Conservation (phyloP, 1,140 invertebrate species). For the Bombus vancouverensis region DNA sequence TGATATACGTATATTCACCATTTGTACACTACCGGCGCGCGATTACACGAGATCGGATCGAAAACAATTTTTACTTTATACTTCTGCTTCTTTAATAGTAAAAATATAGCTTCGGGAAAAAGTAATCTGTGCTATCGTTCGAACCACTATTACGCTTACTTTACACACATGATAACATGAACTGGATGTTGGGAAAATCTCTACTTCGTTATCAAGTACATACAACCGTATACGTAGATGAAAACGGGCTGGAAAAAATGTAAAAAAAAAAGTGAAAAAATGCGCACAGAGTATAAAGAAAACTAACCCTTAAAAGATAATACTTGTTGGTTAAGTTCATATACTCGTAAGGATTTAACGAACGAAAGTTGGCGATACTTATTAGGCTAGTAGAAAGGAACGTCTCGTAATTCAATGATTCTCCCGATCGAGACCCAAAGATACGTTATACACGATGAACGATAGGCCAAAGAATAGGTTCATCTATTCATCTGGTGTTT, state of each 20-base stretch:
- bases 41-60: constrained; percentile 2
- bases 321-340: constrained; percentile 32
- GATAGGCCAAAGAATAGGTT: constrained; percentile 59
- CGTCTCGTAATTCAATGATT: constrained; percentile 49
- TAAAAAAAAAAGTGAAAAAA: background rate
- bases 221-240: background rate
- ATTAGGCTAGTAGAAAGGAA: constrained; percentile 66
- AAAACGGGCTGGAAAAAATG: background rate
- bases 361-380: constrained; percentile 29
- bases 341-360: constrained; percentile 21
- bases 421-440: constrained; percentile 9
- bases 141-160: background rate
- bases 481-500: constrained; percentile 36
- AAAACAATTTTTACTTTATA: background rate
- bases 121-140: background rate
- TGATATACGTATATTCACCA: constrained; percentile 5
- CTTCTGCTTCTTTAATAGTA: constrained; percentile 4
- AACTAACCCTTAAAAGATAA: constrained; percentile 35
- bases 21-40: background rate
- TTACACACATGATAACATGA: background rate
- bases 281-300: background rate
- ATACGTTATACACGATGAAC: constrained; percentile 24
- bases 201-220: background rate
- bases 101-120: constrained; percentile 27
- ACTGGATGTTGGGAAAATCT: background rate